Conservation (phyloP, 30 jellyfish, hydroid and myxozoan species). For the Sanderia malayensis region DNA sequence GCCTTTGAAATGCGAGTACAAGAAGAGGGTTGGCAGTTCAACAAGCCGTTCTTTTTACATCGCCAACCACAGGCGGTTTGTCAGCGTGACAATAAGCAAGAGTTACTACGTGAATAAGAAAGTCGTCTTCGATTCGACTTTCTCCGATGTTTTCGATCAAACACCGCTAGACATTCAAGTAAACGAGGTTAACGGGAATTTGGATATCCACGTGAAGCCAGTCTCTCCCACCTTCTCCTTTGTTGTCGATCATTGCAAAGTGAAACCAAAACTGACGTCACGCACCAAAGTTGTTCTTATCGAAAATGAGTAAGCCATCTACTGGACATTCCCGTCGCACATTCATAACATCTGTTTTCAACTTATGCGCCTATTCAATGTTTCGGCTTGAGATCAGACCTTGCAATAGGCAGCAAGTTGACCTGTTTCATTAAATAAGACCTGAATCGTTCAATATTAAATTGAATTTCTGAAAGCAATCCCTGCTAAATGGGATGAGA, state of each 20-base stretch:
- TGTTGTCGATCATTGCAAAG: conserved; percentile 48
- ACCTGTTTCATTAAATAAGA: no score
- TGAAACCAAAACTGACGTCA: conserved; percentile 52
- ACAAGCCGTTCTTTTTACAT: conserved; percentile 16
- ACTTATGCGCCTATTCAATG: no score
- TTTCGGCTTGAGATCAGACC: no score
- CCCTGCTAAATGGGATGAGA: no score
- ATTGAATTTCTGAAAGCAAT: no score
- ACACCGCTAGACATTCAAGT: conserved; percentile 27
- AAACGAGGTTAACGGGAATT: conserved; percentile 11
- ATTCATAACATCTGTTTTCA: no score
- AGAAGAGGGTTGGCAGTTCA: conserved; percentile 8
- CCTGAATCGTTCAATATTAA: no score
- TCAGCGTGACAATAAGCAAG: conserved; percentile 37
- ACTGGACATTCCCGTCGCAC: no score
- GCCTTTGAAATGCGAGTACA: conserved; percentile 44
- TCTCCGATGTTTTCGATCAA: background rate
- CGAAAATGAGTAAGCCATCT: conserved; percentile 48
- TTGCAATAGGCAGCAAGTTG: no score
- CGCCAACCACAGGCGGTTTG: conserved; percentile 22
- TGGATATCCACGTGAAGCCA: conserved; percentile 16
- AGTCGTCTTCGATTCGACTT: conserved; percentile 25
- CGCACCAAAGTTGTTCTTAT: conserved; percentile 20
- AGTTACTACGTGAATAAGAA: conserved; percentile 25
- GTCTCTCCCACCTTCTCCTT: conserved; percentile 8